These are phyloP conservation scores for Phalacrocorax aristotelis DNA, from an alignment of 2,113 vertebrate species.

Conservation along the genomic window DNA sequence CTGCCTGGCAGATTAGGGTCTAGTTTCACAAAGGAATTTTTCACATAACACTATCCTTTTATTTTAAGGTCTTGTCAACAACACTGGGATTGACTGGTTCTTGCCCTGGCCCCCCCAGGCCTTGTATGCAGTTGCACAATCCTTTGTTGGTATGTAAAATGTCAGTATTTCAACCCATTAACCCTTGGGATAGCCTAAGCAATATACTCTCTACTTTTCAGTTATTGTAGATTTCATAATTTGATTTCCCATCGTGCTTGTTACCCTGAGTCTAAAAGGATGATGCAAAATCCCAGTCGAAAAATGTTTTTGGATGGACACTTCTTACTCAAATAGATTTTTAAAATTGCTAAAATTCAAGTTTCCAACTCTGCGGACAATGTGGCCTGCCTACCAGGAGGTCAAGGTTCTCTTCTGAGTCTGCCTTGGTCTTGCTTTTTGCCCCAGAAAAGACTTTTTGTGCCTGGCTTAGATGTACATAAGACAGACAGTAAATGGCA, in stretches of 20 bases:
- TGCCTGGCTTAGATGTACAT: not conserved
- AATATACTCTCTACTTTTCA: not conserved
- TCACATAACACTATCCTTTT: not conserved
- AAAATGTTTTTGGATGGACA: not conserved
- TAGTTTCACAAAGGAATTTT: not conserved
- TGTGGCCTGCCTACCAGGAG: not conserved
- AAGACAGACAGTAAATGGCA: not conserved
- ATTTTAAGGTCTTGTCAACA: constrained; percentile 90
- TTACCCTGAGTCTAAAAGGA: not conserved
- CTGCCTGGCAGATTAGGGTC: not conserved
- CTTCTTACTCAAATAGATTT: not conserved
- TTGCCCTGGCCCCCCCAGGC: constrained; percentile 93
- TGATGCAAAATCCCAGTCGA: not conserved
- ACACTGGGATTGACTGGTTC: constrained; percentile 97
- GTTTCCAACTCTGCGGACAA: not conserved
- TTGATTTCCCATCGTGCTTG: not conserved
- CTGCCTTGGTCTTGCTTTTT: not conserved
- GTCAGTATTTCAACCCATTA: not conserved
- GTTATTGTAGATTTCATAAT: not conserved
- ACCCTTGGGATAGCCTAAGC: not conserved
- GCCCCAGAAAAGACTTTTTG: not conserved
- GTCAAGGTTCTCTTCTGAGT: not conserved
- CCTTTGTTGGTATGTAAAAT: constrained; percentile 84
- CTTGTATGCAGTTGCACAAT: constrained; percentile 87
- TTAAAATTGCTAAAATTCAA: not conserved